Evolutionary conservation across 2,113 vertebrate species (phyloP).

Genomic region (Oreotragus oreotragus): DNA sequence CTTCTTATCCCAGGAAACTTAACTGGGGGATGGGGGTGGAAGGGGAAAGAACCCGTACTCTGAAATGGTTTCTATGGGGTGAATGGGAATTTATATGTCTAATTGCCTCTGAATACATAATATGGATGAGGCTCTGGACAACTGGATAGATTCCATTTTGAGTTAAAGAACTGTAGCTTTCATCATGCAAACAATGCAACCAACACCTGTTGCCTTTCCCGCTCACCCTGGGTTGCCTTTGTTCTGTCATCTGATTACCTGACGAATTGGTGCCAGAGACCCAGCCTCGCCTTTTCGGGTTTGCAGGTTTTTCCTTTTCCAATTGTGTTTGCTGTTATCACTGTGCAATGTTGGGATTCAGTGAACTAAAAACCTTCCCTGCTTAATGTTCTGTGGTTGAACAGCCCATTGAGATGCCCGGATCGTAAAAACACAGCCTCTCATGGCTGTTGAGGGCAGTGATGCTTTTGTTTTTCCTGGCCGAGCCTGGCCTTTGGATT

Average conservation of each 20-base stretch:
- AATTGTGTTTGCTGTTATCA: neutral
- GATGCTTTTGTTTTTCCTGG: conserved; percentile 18
- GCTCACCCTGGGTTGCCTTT: neutral
- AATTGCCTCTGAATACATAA: neutral
- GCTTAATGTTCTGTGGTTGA: neutral
- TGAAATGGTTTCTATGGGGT: neutral
- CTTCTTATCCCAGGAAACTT: neutral
- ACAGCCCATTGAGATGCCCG: neutral
- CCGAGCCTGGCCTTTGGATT: neutral
- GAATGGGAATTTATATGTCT: neutral
- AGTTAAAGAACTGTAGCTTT: neutral
- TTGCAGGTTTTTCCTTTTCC: neutral
- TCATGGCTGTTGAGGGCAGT: neutral
- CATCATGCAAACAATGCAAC: neutral
- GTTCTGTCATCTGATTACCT: rapidly evolving
- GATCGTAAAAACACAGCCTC: neutral
- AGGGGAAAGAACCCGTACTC: neutral
- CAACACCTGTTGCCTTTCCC: neutral
- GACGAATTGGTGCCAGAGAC: too few relatives aligned
- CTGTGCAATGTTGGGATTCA: rapidly evolving
- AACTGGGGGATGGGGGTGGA: neutral
- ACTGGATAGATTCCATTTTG: neutral
- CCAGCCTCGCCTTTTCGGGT: neutral
- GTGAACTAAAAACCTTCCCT: neutral
- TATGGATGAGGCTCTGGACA: neutral